Evolutionary conservation across 2,888 invertebrate genomes (phyloP).

Genomic region (Morpho helenor): DNA sequence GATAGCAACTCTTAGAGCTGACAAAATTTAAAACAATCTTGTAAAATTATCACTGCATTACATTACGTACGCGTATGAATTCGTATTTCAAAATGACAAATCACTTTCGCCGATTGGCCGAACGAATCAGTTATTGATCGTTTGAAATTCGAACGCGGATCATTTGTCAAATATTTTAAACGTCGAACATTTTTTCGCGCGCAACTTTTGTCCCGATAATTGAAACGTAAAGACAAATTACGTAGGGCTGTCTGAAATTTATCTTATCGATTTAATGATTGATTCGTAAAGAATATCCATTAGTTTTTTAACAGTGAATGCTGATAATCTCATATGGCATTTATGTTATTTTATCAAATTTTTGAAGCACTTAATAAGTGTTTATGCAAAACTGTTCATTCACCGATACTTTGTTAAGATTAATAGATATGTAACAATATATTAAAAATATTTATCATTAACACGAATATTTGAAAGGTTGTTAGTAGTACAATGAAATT

Average conservation of each 20-base stretch:
- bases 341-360: no score
- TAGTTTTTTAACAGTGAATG: no score
- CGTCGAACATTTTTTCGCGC: constrained; percentile 25
- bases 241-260: constrained; percentile 15
- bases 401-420: no score
- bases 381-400: no score
- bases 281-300: background rate
- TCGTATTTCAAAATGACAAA: constrained; percentile 57
- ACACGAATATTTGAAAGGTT: no score
- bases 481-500: no score
- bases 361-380: no score
- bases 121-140: constrained; percentile 67
- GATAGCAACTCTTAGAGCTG: no score
- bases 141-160: constrained; percentile 51
- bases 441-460: no score
- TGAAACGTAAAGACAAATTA: constrained; percentile 28
- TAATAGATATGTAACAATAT: no score
- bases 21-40: no score
- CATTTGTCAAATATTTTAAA: constrained; percentile 66
- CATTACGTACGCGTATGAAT: constrained; percentile 24
- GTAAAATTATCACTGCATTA: background rate
- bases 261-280: constrained; percentile 8
- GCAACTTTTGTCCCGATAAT: constrained; percentile 23
- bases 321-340: no score
- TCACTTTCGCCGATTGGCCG: constrained; percentile 55